A percentile compares a stretch with the other conserved stretches of the same genome.
Conservation (phyloP, 2,113 vertebrate genomes). For the Chelonoidis abingdonii region DNA sequence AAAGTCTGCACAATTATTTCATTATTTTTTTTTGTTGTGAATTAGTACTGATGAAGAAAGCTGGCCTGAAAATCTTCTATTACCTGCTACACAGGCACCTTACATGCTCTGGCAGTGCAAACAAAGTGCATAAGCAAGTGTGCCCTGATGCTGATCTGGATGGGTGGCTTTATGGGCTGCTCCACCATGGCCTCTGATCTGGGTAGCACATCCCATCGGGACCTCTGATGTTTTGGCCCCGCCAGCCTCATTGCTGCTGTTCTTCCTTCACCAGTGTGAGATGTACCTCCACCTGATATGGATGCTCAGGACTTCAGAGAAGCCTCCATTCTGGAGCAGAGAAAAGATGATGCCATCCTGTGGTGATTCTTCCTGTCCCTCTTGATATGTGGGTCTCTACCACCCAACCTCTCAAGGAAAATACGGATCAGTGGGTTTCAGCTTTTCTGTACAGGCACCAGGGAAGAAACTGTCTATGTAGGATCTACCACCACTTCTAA, state of each 20-base stretch:
- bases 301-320: neutral
- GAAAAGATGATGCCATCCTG: neutral
- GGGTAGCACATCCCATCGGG: neutral
- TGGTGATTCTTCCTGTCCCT: neutral
- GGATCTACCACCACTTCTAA: neutral
- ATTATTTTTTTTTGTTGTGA: neutral
- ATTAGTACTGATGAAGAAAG: constrained; percentile 14
- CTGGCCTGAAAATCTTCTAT: neutral
- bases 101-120: neutral
- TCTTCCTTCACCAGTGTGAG: neutral
- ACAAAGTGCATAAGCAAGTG: neutral
- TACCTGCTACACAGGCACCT: neutral
- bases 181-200: neutral
- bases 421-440: neutral
- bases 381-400: neutral
- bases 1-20: neutral
- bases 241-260: neutral
- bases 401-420: neutral
- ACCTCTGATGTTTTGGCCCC: neutral
- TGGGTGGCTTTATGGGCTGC: neutral
- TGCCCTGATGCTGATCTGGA: neutral
- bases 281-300: neutral
- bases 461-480: neutral
- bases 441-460: neutral
- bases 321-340: neutral